A percentile compares a stretch with the other conserved stretches of the same genome.
phyloP scores from a whole-genome alignment of 2,113 vertebrate genomes.

The Candoia aspera region DNA sequence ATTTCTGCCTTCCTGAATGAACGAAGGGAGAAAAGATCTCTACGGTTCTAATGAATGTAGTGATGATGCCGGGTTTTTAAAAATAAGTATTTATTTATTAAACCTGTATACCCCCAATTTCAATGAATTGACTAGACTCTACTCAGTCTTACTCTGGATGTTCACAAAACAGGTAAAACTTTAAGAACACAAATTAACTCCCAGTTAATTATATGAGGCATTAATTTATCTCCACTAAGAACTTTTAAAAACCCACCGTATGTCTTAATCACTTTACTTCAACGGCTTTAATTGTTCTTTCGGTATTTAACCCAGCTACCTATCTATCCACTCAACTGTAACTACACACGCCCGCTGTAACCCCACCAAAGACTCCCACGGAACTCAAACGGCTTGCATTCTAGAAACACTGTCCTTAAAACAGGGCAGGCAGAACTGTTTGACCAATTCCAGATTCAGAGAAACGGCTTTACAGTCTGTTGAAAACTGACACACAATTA shows the following conservation, averaged over 20 bases:
- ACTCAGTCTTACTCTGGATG: background rate
- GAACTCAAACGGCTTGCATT: background rate
- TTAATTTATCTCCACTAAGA: background rate
- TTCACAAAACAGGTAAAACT: background rate
- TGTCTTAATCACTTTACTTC: background rate
- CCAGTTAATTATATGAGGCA: background rate
- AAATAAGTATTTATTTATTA: background rate
- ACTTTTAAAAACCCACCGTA: background rate
- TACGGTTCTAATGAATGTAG: background rate
- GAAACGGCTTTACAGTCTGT: background rate
- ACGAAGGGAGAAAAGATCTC: background rate
- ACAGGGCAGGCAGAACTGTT: slow-evolving; percentile 19
- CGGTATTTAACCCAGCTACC: background rate
- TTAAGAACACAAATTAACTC: background rate
- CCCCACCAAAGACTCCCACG: background rate
- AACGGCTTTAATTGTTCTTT: background rate
- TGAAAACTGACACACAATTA: background rate
- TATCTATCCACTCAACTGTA: background rate
- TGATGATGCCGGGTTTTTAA: background rate
- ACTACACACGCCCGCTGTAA: background rate
- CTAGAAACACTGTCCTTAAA: background rate
- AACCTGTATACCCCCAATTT: background rate
- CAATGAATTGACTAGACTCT: background rate
- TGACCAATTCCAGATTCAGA: background rate
- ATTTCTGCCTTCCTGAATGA: background rate